A percentile compares a stretch with the other conserved stretches of the same genome.
phyloP scores from a whole-genome alignment of 1,140 invertebrate genomes.

The Zaprionus nigranus region DNA sequence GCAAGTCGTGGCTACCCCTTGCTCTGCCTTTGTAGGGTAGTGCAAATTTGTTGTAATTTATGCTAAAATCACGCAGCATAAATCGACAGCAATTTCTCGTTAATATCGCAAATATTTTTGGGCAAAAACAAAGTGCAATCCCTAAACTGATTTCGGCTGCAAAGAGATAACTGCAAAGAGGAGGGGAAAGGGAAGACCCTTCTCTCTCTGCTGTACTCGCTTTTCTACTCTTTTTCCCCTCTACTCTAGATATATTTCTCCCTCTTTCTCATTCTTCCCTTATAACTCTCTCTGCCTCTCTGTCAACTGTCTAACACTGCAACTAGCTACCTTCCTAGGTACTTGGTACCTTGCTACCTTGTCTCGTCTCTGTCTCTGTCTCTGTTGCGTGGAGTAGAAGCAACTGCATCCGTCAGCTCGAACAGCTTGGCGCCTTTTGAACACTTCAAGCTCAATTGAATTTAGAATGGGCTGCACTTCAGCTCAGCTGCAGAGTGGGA shows the following conservation, averaged over 20 bases:
- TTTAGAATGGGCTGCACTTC: slow-evolving; percentile 69
- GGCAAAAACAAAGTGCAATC: slow-evolving; percentile 8
- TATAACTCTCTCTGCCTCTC: neutral
- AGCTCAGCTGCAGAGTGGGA: slow-evolving; percentile 23
- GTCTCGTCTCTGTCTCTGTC: neutral
- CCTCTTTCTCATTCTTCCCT: neutral
- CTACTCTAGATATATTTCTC: too few species aligned
- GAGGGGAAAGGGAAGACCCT: neutral
- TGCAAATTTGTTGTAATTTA: slow-evolving; percentile 59
- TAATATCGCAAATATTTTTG: slow-evolving; percentile 57
- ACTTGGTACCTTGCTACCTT: neutral
- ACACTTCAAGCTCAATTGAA: slow-evolving; percentile 80
- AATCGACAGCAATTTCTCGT: slow-evolving; percentile 38
- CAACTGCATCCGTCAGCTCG: slow-evolving; percentile 29
- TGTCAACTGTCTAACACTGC: slow-evolving; percentile 11
- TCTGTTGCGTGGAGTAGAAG: neutral
- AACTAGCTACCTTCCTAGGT: neutral
- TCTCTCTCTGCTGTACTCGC: neutral
- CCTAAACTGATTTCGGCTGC: slow-evolving; percentile 24
- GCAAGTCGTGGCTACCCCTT: neutral
- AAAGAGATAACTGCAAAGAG: slow-evolving; percentile 20
- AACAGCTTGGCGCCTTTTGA: slow-evolving; percentile 60
- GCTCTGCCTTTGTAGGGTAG: neutral
- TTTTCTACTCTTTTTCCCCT: neutral
- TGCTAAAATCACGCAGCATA: slow-evolving; percentile 55